phyloP scores from a whole-genome alignment of 2,888 invertebrate genomes.

The Drosophila cracens region DNA sequence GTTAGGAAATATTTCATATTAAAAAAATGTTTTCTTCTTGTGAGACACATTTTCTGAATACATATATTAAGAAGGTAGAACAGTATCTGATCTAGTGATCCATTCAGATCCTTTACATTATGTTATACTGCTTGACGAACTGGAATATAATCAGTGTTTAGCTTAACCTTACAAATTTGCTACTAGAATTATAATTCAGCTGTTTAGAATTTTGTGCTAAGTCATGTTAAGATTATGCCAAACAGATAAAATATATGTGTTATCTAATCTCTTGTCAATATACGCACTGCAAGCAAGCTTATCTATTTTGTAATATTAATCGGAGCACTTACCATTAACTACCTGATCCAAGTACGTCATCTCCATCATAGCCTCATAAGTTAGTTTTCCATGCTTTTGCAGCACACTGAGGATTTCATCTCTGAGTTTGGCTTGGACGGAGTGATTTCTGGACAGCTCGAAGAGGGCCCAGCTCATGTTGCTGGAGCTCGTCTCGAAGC shows the following conservation, averaged over 20 bases:
- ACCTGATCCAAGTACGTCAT: slow-evolving; percentile 86
- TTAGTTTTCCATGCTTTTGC: slow-evolving; percentile 83
- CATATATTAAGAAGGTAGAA: too few relatives aligned
- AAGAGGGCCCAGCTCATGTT: slow-evolving; percentile 85
- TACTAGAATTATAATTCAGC: background rate
- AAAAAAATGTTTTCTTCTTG: too few relatives aligned
- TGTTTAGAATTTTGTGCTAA: background rate
- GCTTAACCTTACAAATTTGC: too few relatives aligned
- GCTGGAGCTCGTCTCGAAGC: slow-evolving; percentile 86
- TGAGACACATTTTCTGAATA: too few relatives aligned
- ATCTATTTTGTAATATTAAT: background rate
- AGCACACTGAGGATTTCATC: slow-evolving; percentile 84
- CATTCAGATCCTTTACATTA: too few relatives aligned
- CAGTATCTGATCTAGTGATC: too few relatives aligned
- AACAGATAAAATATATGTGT: background rate
- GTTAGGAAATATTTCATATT: too few relatives aligned
- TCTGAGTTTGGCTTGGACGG: slow-evolving; percentile 85
- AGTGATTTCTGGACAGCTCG: slow-evolving; percentile 85
- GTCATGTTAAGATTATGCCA: too few relatives aligned
- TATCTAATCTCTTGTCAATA: background rate
- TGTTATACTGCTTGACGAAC: too few relatives aligned
- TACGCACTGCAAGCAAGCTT: background rate
- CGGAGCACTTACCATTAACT: slow-evolving; percentile 82
- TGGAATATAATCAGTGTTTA: too few relatives aligned
- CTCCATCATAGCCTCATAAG: slow-evolving; percentile 85